Base-by-base conservation (phyloP, 1,140 invertebrate genomes). In the Luehdorfia chinensis region DNA sequence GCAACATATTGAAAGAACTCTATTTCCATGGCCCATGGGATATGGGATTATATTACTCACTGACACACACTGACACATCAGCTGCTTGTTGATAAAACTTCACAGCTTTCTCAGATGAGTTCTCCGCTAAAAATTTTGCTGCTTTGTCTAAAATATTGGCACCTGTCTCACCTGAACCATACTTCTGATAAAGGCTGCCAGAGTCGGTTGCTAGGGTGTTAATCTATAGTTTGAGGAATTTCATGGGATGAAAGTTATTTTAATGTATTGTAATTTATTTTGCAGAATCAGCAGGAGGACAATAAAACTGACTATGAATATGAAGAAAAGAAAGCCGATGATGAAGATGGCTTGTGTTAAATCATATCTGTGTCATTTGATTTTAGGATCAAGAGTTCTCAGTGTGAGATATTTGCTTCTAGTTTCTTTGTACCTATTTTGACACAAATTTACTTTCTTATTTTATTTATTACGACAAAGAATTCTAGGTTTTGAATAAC, bases 141-240 rank as follows among this genome's bases (percentile, higher is more conserved):
- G 93, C 94, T 87, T 97, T 98, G 52, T 97, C 96, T 13, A 98
- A 87, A 6, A 93, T 90, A 7, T 91, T 87, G 4, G 95, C 95
- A 6, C 94, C 97, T 23, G 96, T 94, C 73, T 98, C 97, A 1
- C 94, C 92, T 12, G 94, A 96, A 5, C 97, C 97, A 79, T 98
- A 93, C 75, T 96, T 93, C 59, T 96, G 94, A 78, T 96, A 99
- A 50, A 97, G 84, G 41, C 89, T 90, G 46, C 94, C 93, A 2
- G 97, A 93, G 44, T 92, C 90, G 56, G 95, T 92, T 14, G 95
- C 94, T 50, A 97, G 77, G 16, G 91, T 88, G 21, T 91, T 91
- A 28, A 96, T 89, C 65, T 94, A 89, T 69, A 39, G 28, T 31
- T 34, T 4, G 19, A 47, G 2, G n/a, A 8, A 18, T 2, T 39